Evolutionary conservation across 92 coral and sea anemone species (phyloP).

Genomic region (Zoanthus sociatus): DNA sequence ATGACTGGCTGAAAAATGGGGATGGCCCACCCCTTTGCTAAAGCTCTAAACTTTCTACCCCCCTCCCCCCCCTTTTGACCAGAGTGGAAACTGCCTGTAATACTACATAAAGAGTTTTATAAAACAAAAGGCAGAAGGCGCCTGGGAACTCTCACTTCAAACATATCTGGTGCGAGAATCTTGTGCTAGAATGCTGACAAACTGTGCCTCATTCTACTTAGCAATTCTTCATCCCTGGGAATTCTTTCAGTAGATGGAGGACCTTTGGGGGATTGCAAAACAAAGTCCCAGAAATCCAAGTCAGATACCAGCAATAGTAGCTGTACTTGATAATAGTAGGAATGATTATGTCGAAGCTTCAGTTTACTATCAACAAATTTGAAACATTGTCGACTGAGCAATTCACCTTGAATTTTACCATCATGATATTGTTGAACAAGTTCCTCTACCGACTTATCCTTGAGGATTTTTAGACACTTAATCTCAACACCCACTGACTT

Average conservation of each 20-base stretch:
- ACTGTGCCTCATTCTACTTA: slow-evolving; percentile 41
- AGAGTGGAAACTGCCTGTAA: background rate
- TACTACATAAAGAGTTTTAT: slow-evolving; percentile 5
- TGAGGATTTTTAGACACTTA: slow-evolving; percentile 58
- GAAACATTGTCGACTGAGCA: slow-evolving; percentile 51
- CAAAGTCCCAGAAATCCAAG: slow-evolving; percentile 58
- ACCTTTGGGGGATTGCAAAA: slow-evolving; percentile 60
- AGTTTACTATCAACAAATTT: slow-evolving; percentile 25
- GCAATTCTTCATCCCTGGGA: slow-evolving; percentile 46
- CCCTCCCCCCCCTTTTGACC: background rate
- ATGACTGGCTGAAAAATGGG: background rate
- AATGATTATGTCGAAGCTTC: slow-evolving; percentile 40
- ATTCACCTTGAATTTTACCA: slow-evolving; percentile 33
- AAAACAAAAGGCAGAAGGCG: slow-evolving; percentile 51
- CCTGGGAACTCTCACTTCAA: slow-evolving; percentile 66
- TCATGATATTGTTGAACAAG: slow-evolving; percentile 31
- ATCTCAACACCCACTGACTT: slow-evolving; percentile 42
- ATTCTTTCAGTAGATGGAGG: slow-evolving; percentile 51
- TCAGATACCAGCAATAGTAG: slow-evolving; percentile 56
- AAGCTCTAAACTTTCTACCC: background rate
- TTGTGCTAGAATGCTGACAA: slow-evolving; percentile 58
- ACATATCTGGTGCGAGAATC: slow-evolving; percentile 55
- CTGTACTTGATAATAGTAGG: slow-evolving; percentile 55
- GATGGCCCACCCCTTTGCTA: background rate
- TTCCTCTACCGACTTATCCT: slow-evolving; percentile 50